Conservation (phyloP, 2,888 invertebrate genomes). For the Monoplex corrugatus region DNA sequence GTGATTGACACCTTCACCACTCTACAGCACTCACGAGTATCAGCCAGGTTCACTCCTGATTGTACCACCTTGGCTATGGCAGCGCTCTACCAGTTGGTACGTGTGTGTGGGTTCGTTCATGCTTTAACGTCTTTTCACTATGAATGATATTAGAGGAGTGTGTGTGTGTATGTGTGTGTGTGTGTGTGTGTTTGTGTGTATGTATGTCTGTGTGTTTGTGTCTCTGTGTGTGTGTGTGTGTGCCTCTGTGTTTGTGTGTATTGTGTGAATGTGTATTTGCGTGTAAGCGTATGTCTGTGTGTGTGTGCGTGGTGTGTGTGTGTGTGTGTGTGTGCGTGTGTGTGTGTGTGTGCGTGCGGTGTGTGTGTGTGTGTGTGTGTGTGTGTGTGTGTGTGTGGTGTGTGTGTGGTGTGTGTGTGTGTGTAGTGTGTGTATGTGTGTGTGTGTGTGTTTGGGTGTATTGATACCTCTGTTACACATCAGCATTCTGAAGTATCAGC, state of each 20-base stretch:
- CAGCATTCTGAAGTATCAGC: too few relatives aligned
- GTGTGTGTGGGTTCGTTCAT: not conserved
- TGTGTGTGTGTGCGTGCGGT: too few relatives aligned
- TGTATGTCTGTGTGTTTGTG: not conserved
- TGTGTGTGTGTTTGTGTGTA: not conserved
- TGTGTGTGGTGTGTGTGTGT: not conserved
- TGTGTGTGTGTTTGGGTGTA: not conserved
- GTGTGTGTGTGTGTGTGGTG: not conserved
- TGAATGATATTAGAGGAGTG: too few relatives aligned
- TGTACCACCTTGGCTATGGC: slow-evolving; percentile 44
- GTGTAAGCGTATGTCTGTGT: not conserved
- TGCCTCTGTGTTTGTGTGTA: too few relatives aligned
- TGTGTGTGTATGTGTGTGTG: too few relatives aligned
- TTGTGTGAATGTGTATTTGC: too few relatives aligned
- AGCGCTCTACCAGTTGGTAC: slow-evolving; percentile 38
- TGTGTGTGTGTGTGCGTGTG: not conserved
- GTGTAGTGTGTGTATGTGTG: not conserved
- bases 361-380: not conserved
- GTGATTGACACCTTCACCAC: slow-evolving; percentile 1
- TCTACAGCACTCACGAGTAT: slow-evolving; percentile 11
- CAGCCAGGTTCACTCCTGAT: slow-evolving; percentile 34
- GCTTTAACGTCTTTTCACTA: too few relatives aligned
- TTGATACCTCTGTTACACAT: too few relatives aligned
- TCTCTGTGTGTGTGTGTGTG: too few relatives aligned
- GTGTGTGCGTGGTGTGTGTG: not conserved